Conservation (phyloP, 2,888 invertebrate genomes). For the Tipula lateralis region DNA sequence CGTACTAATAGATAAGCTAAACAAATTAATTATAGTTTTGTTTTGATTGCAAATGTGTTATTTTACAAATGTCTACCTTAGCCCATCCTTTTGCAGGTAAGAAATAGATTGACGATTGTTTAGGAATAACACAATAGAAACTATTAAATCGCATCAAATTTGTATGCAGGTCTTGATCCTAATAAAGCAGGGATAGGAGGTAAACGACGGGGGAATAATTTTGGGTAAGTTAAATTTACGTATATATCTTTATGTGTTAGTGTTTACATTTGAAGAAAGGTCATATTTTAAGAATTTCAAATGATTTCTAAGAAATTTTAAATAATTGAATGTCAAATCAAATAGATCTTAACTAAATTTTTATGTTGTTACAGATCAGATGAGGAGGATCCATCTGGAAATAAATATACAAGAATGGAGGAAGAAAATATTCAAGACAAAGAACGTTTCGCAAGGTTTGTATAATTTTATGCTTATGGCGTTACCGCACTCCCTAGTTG, state of each 20-base stretch:
- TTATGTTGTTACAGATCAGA: constrained; percentile 37
- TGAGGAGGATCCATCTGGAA: constrained; percentile 40
- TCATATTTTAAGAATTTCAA: background rate
- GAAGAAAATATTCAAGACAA: constrained; percentile 94
- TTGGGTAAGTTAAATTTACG: constrained; percentile 36
- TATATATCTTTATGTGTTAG: background rate
- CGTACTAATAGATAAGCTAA: background rate
- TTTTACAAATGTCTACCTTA: constrained; percentile 39
- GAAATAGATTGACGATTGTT: background rate
- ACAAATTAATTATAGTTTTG: background rate
- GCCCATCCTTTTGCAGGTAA: constrained; percentile 40
- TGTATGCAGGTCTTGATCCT: constrained; percentile 38
- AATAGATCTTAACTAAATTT: background rate
- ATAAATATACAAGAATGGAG: constrained; percentile 59
- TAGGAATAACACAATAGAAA: constrained; percentile 2
- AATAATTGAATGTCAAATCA: background rate
- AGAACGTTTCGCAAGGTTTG: constrained; percentile 88
- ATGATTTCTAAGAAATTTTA: background rate
- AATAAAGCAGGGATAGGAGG: constrained; percentile 38
- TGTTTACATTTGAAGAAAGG: background rate
- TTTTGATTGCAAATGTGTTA: constrained; percentile 36
- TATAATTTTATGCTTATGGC: constrained; percentile 41
- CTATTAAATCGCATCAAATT: background rate
- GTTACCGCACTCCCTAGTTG: background rate
- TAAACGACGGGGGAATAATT: constrained; percentile 37